Conservation (phyloP, 92 coral and sea anemone genomes). For the Phenganax subtilis region DNA sequence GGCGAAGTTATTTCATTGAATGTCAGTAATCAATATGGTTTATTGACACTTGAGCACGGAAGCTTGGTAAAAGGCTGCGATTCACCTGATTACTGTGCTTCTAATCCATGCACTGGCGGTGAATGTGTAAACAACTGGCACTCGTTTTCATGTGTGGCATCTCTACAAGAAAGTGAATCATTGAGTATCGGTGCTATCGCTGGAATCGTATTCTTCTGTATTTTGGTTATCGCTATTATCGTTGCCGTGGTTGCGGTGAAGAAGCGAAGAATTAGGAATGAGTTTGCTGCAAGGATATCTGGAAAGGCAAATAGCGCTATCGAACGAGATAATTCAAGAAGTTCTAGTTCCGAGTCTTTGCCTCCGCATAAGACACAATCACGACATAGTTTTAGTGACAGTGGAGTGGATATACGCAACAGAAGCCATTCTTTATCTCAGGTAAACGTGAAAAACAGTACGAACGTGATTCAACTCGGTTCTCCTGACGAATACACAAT, state of each 20-base stretch:
- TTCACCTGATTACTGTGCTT: conserved; percentile 58
- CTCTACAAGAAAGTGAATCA: conserved; percentile 25
- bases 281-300: conserved; percentile 49
- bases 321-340: conserved; percentile 58
- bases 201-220: conserved; percentile 75
- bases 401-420: conserved; percentile 91
- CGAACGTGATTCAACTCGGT: conserved; percentile 49
- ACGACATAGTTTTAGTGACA: conserved; percentile 90
- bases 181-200: conserved; percentile 85
- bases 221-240: conserved; percentile 64
- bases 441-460: conserved; percentile 13
- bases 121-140: conserved; percentile 87
- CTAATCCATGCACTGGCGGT: conserved; percentile 59
- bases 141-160: conserved; percentile 58
- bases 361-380: conserved; percentile 72
- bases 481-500: conserved; percentile 59
- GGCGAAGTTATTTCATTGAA: conserved; percentile 64
- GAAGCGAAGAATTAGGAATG: conserved; percentile 53
- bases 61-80: conserved; percentile 65
- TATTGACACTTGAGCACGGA: conserved; percentile 58
- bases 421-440: conserved; percentile 51
- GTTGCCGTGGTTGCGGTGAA: conserved; percentile 75
- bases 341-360: conserved; percentile 67
- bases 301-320: conserved; percentile 43
- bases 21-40: conserved; percentile 72